phyloP scores from a whole-genome alignment of 2,797 vertebrate genomes.

The Perodicticus potto region DNA sequence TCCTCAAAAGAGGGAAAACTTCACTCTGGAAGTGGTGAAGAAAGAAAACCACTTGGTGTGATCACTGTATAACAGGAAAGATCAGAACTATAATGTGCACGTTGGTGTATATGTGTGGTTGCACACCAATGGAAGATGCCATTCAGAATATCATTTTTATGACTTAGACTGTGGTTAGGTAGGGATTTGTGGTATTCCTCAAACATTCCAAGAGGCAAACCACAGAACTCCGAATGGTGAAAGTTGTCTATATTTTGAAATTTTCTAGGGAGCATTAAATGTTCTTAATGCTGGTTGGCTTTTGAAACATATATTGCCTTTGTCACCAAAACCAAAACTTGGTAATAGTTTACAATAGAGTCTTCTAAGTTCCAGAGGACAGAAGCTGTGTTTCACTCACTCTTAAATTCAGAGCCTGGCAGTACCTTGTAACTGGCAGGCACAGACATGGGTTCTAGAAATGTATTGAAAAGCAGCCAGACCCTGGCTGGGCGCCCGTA shows the following conservation, averaged over 20 bases:
- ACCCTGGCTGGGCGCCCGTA: too few species aligned
- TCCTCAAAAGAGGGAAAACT: not conserved
- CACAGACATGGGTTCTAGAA: not conserved
- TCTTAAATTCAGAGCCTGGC: not conserved
- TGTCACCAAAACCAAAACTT: not conserved
- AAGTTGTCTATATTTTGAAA: not conserved
- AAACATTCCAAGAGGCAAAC: conserved; percentile 47
- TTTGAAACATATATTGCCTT: not conserved
- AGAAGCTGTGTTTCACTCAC: not conserved
- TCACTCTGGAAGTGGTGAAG: not conserved
- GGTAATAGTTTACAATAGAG: not conserved
- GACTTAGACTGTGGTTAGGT: not conserved
- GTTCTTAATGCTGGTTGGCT: not conserved
- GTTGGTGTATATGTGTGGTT: not conserved
- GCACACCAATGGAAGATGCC: not conserved
- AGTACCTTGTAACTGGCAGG: not conserved
- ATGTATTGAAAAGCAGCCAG: not conserved
- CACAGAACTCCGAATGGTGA: conserved; percentile 17
- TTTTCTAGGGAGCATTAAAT: not conserved
- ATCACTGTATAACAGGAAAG: not conserved
- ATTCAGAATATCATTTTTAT: not conserved
- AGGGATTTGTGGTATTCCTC: conserved; percentile 59
- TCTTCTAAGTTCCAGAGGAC: not conserved
- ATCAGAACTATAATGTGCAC: not conserved
- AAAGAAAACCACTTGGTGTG: not conserved